These are phyloP conservation scores for Capricornis sumatraensis DNA, from an alignment of 2,113 vertebrate species.

Conservation along the genomic window DNA sequence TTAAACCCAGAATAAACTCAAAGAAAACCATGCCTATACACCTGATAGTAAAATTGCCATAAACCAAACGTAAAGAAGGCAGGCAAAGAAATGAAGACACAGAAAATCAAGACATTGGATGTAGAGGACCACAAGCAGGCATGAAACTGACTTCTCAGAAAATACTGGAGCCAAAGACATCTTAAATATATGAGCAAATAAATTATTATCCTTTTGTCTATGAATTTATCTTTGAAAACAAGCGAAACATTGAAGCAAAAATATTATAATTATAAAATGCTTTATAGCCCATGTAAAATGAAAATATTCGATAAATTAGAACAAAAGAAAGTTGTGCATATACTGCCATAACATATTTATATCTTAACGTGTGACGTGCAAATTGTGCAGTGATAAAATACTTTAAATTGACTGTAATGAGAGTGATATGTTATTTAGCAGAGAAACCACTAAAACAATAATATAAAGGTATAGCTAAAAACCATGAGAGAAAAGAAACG, in stretches of 20 bases:
- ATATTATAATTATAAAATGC: background rate
- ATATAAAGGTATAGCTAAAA: background rate
- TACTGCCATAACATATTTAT: background rate
- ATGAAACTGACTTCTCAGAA: background rate
- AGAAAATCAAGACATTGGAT: background rate
- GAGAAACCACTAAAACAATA: background rate
- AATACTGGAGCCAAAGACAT: background rate
- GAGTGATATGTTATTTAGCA: background rate
- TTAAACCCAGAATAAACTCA: background rate
- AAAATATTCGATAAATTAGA: background rate
- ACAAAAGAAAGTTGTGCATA: background rate
- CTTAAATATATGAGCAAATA: background rate
- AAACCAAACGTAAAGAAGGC: background rate
- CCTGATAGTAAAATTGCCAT: background rate
- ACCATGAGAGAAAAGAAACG: background rate
- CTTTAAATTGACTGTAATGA: background rate
- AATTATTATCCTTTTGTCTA: background rate
- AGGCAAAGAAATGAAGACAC: background rate
- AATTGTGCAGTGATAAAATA: background rate
- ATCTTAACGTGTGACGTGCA: background rate
- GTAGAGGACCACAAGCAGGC: background rate
- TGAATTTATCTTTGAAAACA: background rate
- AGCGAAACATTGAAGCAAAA: background rate
- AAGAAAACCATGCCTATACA: background rate
- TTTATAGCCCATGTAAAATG: background rate